These are phyloP conservation scores for Tanytarsus gracilentus DNA, from an alignment of 2,888 invertebrate genomes.

Conservation along the genomic window DNA sequence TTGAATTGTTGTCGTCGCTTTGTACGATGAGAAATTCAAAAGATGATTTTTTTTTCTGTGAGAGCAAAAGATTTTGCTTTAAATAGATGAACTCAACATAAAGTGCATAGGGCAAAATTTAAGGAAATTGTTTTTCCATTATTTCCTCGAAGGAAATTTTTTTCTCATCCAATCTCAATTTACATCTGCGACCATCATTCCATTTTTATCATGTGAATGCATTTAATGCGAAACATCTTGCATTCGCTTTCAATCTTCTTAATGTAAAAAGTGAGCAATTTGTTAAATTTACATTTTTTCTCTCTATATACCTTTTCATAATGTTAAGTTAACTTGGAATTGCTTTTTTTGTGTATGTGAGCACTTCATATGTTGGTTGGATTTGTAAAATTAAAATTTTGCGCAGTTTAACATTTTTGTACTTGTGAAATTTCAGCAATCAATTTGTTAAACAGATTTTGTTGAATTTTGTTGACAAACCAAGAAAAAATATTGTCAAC, in stretches of 20 bases:
- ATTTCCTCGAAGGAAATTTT: neutral
- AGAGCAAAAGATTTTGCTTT: neutral
- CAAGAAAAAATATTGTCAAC: too few relatives aligned
- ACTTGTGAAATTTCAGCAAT: too few relatives aligned
- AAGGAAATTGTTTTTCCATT: constrained; percentile 12
- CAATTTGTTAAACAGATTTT: too few relatives aligned
- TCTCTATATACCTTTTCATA: neutral
- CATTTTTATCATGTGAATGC: constrained; percentile 3
- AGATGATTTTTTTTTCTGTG: neutral
- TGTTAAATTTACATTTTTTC: neutral
- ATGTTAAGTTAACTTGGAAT: neutral
- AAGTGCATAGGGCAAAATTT: neutral
- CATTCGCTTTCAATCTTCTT: neutral
- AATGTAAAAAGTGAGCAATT: constrained; percentile 1
- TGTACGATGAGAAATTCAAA: constrained; percentile 7
- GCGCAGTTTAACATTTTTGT: too few relatives aligned
- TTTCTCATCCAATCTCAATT: neutral
- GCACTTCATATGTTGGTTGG: too few relatives aligned
- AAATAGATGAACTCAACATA: neutral
- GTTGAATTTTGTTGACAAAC: too few relatives aligned
- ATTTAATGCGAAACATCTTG: neutral
- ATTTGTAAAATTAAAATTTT: too few relatives aligned
- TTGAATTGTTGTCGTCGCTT: neutral
- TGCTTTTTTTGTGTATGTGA: too few relatives aligned
- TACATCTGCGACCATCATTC: neutral